Evolutionary conservation across 2,888 invertebrate species (phyloP), one percentile per base, ranked within the genome.

Genomic region (Tachina grossa): DNA sequence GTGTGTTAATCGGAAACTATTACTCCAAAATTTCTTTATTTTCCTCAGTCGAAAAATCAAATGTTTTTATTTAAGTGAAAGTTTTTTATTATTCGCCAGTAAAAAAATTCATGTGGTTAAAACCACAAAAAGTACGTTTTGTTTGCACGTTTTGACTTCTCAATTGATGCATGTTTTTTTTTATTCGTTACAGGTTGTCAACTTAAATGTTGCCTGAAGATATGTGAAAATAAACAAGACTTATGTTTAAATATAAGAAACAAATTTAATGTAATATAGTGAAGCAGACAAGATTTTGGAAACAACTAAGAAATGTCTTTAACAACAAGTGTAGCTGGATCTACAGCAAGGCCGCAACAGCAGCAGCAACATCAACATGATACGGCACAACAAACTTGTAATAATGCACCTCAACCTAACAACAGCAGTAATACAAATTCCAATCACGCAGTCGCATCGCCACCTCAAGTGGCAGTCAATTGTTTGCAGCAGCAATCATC

Each of bases 401-500:
- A 16, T 51, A 72, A 77, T 51, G 13, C 66, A 59, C 10, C 11
- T 47, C 65, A 71, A 9, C 6, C 9, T 55, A 65, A 53, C 61
- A 77, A 61, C n/a, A 69, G 31, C 11, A 78, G 49, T n/a, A 72
- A 39, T 43, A 51, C 22, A 31, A 65, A 49, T 22, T 69, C 51
- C 9, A 61, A 53, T 68, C 61, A 69, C 13, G 47, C 77, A 49
- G 51, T 63, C 53, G 8, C 68, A 74, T 41, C 41, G 13, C 49
- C 53, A 2, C 9, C 49, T 43, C 65, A 72, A 57, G 16, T 74
- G 13, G 14, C 76, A 1, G 61, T 68, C 49, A 85, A 78, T 59
- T 82, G 82, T 39, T 51, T 78, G 39, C 69, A 83, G 39, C 69
- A 83, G 19, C 65, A 87, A 63, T 45, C 78, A 49, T 69, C 84